A percentile compares a stretch with the other conserved stretches of the same genome.
Evolutionary conservation across 2,797 vertebrate species (phyloP).

Genomic region (Vultur gryphus): DNA sequence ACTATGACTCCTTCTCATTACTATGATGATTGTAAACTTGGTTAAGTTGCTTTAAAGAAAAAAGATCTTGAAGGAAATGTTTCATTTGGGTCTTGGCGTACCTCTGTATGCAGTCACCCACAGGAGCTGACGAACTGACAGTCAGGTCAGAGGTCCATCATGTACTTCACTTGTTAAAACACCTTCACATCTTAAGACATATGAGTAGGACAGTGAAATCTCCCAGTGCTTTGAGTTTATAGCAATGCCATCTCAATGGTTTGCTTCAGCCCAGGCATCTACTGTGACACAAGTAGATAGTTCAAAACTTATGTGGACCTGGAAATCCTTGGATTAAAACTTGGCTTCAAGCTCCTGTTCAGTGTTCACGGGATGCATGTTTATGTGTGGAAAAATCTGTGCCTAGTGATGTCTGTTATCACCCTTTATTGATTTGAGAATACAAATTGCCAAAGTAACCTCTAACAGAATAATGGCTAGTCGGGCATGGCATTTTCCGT

Average conservation of each 20-base stretch:
- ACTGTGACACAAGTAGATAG: background rate
- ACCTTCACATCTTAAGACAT: background rate
- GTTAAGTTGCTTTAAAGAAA: background rate
- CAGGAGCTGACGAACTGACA: background rate
- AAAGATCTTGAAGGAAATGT: background rate
- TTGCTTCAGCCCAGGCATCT: background rate
- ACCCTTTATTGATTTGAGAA: background rate
- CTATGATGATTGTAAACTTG: background rate
- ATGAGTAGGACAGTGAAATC: background rate
- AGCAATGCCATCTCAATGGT: background rate
- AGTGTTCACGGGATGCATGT: rapidly evolving
- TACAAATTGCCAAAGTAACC: background rate
- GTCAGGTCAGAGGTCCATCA: background rate
- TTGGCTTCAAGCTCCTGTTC: background rate
- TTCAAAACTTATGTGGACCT: background rate
- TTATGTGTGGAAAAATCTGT: background rate
- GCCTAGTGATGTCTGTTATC: background rate
- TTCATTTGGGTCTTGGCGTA: background rate
- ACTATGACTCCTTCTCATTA: background rate
- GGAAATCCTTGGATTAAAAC: background rate
- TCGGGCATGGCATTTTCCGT: background rate
- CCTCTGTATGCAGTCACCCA: rapidly evolving
- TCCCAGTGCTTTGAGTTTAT: background rate
- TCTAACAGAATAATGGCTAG: background rate
- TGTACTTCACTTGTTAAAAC: background rate